These are phyloP conservation scores for Anoura caudifer DNA, from an alignment of 2,113 vertebrate genomes.

Conservation along the genomic window DNA sequence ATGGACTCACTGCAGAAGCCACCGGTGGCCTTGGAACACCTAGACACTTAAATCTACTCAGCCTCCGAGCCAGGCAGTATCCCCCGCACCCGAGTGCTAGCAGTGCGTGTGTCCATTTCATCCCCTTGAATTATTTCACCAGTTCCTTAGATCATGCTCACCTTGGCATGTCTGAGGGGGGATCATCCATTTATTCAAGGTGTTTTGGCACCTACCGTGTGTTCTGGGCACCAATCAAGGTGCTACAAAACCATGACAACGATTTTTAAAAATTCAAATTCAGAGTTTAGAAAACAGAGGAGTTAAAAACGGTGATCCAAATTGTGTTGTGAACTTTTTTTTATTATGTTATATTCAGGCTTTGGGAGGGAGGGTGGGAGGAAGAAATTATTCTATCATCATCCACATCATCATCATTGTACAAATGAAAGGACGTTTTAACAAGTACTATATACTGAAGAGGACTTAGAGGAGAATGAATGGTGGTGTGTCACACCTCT, in stretches of 20 bases:
- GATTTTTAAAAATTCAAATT: neutral
- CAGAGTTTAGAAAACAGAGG: neutral
- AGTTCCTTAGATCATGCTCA: neutral
- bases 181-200: neutral
- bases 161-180: neutral
- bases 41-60: neutral
- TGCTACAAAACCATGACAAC: neutral
- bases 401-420: neutral
- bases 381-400: neutral
- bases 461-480: neutral
- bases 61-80: neutral
- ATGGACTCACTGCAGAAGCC: neutral
- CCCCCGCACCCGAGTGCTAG: accelerated
- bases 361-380: neutral
- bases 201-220: neutral
- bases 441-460: neutral
- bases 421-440: neutral
- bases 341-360: neutral
- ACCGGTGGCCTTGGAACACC: neutral
- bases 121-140: neutral
- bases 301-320: neutral
- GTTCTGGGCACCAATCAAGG: neutral
- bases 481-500: neutral
- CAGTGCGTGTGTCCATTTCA: neutral
- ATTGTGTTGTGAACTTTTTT: neutral